phyloP scores from a whole-genome alignment of 2,113 vertebrate genomes.

The Crypturellus undulatus region DNA sequence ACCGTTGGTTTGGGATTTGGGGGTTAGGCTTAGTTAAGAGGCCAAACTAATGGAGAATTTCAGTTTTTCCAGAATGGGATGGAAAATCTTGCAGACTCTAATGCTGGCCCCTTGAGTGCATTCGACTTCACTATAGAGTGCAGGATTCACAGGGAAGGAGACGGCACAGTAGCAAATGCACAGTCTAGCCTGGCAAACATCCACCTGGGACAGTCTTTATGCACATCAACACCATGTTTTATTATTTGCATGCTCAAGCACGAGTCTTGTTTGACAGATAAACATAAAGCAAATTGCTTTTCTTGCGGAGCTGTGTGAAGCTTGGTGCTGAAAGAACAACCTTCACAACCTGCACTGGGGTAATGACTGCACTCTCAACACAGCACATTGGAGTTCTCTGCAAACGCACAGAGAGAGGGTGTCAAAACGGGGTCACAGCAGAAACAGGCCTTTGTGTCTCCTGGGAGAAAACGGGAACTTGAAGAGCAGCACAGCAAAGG shows the following conservation, averaged over 20 bases:
- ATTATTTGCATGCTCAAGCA: neutral
- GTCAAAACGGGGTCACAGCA: neutral
- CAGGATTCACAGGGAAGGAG: fast-evolving
- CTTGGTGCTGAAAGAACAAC: neutral
- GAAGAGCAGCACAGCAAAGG: neutral
- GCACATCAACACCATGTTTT: neutral
- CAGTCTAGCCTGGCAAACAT: neutral
- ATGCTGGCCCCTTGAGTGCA: fast-evolving
- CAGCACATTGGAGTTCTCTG: neutral
- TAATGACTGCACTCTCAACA: neutral
- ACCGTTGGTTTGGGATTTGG: neutral
- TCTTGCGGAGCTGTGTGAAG: neutral
- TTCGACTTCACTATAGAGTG: neutral
- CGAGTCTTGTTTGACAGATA: neutral
- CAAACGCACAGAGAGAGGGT: neutral
- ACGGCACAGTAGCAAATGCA: neutral
- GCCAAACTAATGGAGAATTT: neutral
- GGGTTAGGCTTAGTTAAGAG: neutral
- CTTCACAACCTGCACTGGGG: fast-evolving
- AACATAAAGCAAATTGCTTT: neutral
- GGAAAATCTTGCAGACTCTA: neutral
- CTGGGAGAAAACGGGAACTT: neutral
- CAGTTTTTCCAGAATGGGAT: neutral
- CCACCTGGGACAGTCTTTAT: neutral
- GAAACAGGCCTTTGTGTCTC: neutral